phyloP scores from a whole-genome alignment of 2,113 vertebrate species.

The Mola mola region DNA sequence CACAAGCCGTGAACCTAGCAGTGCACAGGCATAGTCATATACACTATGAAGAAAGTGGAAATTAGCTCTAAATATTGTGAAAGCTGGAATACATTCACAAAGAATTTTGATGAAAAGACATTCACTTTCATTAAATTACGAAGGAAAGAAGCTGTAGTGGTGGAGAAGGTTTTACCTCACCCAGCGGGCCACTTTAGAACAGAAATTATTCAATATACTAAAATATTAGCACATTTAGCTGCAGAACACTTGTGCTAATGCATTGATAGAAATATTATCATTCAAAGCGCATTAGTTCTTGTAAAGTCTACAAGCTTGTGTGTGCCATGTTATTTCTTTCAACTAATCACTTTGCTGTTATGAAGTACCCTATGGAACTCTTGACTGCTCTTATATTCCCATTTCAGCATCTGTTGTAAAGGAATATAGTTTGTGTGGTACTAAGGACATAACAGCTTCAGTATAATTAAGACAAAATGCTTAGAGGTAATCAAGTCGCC shows the following conservation, averaged over 20 bases:
- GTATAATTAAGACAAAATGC: conserved; percentile 63
- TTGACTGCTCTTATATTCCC: conserved; percentile 22
- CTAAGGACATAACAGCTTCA: conserved; percentile 47
- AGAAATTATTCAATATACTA: conserved; percentile 40
- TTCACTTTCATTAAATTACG: conserved; percentile 41
- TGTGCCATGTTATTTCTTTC: conserved; percentile 31
- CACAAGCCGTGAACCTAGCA: conserved; percentile 48
- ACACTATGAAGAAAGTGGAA: conserved; percentile 54
- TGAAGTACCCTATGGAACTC: conserved; percentile 31
- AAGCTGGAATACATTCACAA: conserved; percentile 50
- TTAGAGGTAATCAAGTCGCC: conserved; percentile 62
- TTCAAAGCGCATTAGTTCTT: conserved; percentile 32
- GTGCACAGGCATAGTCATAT: conserved; percentile 12
- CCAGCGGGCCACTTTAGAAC: conserved; percentile 26
- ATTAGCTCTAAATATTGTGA: conserved; percentile 56
- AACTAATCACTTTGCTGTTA: conserved; percentile 31
- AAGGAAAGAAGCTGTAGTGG: conserved; percentile 30
- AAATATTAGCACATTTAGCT: conserved; percentile 49
- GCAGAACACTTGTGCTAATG: conserved; percentile 9
- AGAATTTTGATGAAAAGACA: conserved; percentile 34
- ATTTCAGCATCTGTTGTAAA: conserved; percentile 36
- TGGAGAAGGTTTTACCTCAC: conserved; percentile 36
- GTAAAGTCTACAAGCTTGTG: conserved; percentile 8
- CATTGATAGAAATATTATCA: conserved; percentile 18
- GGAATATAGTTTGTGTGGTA: conserved; percentile 34